These are phyloP conservation scores for Netelia inedita DNA, from an alignment of 2,888 invertebrate genomes.

Conservation along the genomic window DNA sequence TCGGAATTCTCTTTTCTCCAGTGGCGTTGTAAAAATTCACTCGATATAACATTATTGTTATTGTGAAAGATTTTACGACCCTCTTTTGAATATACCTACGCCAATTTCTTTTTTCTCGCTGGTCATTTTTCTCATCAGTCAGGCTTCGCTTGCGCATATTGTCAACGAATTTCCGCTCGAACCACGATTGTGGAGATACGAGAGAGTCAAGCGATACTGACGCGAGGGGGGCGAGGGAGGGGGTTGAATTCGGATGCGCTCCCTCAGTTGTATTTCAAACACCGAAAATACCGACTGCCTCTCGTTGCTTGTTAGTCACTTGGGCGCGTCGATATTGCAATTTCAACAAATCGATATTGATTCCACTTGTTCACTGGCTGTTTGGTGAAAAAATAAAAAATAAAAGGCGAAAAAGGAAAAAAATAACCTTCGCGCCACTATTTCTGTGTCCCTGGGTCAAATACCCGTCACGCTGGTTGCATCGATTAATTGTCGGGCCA, in stretches of 20 bases:
- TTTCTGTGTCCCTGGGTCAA: constrained; percentile 50
- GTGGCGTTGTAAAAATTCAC: constrained; percentile 16
- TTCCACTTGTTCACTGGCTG: constrained; percentile 26
- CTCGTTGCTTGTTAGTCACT: constrained; percentile 40
- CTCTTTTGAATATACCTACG: background rate
- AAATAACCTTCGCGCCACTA: constrained; percentile 28
- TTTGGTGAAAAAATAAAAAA: constrained; percentile 7
- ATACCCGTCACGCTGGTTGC: constrained; percentile 48
- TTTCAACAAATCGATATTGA: constrained; percentile 59
- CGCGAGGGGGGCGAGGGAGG: no score
- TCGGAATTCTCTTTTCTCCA: constrained; percentile 19
- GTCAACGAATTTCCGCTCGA: constrained; percentile 25
- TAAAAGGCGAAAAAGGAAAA: no score
- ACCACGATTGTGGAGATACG: constrained; percentile 7
- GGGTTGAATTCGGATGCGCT: no score
- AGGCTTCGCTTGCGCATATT: background rate
- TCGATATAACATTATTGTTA: constrained; percentile 41
- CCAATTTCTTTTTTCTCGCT: constrained; percentile 1
- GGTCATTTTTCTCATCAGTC: background rate
- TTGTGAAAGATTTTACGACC: constrained; percentile 28
- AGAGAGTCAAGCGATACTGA: no score
- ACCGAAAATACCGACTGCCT: constrained; percentile 51
- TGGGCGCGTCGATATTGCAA: constrained; percentile 58
- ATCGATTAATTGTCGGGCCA: constrained; percentile 55
- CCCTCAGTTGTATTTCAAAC: constrained; percentile 15